Conservation (phyloP, 2,113 vertebrate species). For the Gadus chalcogrammus region DNA sequence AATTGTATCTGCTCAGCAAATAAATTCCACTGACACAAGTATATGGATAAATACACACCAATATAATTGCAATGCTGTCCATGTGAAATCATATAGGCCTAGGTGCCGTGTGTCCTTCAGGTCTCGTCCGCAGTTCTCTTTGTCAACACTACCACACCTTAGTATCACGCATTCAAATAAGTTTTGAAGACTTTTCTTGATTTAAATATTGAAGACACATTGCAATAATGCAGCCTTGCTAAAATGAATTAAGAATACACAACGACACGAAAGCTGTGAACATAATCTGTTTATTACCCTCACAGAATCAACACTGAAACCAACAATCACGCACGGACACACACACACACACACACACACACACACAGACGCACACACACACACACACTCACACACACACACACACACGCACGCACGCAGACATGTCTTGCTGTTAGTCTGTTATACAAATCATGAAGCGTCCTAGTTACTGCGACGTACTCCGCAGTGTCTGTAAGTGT, state of each 20-base stretch:
- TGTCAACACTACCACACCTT: no score
- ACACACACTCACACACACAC: background rate
- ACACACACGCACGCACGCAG: no score
- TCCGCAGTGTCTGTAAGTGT: constrained; percentile 30
- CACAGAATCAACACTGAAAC: constrained; percentile 12
- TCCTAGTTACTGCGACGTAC: constrained; percentile 34
- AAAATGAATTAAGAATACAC: background rate
- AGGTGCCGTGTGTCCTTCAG: background rate
- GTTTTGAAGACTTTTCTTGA: no score
- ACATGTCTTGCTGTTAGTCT: constrained; percentile 6
- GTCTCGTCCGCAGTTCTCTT: no score
- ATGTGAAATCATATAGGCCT: no score
- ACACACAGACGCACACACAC: background rate
- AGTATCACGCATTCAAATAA: no score
- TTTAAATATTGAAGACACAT: no score
- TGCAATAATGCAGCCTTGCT: no score
- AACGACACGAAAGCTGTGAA: constrained; percentile 1
- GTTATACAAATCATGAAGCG: constrained; percentile 13
- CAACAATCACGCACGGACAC: background rate
- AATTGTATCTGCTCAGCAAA: no score
- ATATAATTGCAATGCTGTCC: no score
- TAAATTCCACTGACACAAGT: no score
- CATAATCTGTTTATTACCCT: constrained; percentile 41
- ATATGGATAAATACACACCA: no score
- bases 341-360: background rate